Evolutionary conservation across 2,888 invertebrate species (phyloP).

Genomic region (Folsomia candida): DNA sequence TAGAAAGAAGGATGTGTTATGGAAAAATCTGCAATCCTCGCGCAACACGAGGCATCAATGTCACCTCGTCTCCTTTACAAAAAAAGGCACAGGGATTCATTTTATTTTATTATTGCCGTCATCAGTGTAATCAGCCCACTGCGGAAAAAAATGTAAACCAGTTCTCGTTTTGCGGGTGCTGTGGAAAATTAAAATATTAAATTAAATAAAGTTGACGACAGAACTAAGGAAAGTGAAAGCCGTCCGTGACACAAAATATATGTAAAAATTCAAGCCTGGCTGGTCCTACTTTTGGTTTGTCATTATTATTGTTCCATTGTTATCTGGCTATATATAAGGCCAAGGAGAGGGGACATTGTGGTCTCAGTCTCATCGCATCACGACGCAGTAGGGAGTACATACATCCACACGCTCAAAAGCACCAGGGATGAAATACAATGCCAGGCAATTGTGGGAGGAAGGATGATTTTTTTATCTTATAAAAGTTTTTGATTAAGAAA

Average conservation of each 20-base stretch:
- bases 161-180: background rate
- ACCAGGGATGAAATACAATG: background rate
- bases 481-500: constrained; percentile 13
- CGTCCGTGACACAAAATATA: no score
- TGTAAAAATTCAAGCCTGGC: background rate
- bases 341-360: background rate
- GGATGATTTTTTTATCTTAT: background rate
- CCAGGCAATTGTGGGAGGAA: background rate
- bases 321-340: no score
- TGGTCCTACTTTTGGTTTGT: background rate
- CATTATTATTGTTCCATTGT: constrained; percentile 1
- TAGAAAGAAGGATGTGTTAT: no score
- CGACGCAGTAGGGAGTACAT: background rate
- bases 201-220: background rate
- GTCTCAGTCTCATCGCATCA: background rate
- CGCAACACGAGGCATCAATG: no score
- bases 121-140: no score
- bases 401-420: background rate
- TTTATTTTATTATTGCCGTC: no score
- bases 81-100: no score
- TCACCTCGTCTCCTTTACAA: no score
- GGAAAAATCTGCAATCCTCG: background rate
- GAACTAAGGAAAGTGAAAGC: background rate
- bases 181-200: background rate
- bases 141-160: background rate